Base-by-base conservation (phyloP, 2,113 vertebrate genomes). In the Leiothrix lutea region DNA sequence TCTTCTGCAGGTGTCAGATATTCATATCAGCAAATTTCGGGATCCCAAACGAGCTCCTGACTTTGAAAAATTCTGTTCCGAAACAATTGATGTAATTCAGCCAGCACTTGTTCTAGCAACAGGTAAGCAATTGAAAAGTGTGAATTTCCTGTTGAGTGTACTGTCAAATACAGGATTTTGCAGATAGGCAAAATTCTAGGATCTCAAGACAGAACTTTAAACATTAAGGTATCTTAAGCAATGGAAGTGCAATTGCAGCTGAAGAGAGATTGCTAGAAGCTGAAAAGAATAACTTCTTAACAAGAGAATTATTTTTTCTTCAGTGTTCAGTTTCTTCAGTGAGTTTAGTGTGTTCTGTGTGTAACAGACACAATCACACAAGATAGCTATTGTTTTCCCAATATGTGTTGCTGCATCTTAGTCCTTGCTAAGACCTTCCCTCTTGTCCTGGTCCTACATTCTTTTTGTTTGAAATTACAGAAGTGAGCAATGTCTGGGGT, bases 51-150 rank as follows among this genome's bases (percentile, higher is more conserved):
- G 99, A 94, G 97, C 98, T 86, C 92, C 98, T 17, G 99, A 99
- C 94, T 99, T 99, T 40, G 99, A 99, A 97, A 99, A 97, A 95
- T 99, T 99, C 97, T 99, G 99, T 97, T 98, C 98, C 11, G 97
- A 99, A 96, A 99, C 99, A 73, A 96, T 99, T 57, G 98, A 98
- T 75, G 94, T 98, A 86, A 99, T 99, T 94, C 98, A 98, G 80
- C 99, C 99, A 20, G 98, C 97, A 78, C 97, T 99, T 40, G 99
- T 99, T 89, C 98, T 99, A 35, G 99, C 97, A 66, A 99, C 99
- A 98, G 99, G 99, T 99, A 97, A 96, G 94, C 69, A 67, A 38
- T 50, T 78, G 20, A 45, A 15, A 83, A 81, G 35, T 57, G 36
- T 58, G 36, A 31, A 47, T 80, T 75, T 74, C 33, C 53, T 62